Conservation (phyloP, 2,888 invertebrate genomes). For the Pseudococcus longispinus region DNA sequence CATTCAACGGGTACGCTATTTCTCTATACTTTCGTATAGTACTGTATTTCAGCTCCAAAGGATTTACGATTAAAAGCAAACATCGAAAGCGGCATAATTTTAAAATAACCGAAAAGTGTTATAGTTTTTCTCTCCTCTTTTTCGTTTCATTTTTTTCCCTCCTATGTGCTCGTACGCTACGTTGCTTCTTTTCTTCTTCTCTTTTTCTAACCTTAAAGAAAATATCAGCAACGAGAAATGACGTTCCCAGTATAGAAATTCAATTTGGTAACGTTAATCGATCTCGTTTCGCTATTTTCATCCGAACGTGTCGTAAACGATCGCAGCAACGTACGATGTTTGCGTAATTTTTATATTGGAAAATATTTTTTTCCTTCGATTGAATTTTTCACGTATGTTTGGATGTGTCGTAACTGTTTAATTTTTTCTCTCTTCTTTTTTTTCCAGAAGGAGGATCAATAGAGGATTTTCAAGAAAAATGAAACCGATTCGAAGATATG, state of each 20-base stretch:
- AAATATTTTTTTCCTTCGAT: conserved; percentile 12
- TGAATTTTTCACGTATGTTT: conserved; percentile 12
- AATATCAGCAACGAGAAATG: conserved; percentile 8
- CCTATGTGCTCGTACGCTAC: not conserved
- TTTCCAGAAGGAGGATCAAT: not conserved
- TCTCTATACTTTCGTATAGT: not conserved
- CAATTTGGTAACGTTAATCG: conserved; percentile 41
- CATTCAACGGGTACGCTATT: conserved; percentile 23
- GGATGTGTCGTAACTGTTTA: conserved; percentile 1
- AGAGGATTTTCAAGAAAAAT: not conserved
- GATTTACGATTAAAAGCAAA: conserved; percentile 46
- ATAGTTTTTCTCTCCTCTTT: not conserved
- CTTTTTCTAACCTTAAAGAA: conserved; percentile 26
- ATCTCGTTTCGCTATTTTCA: conserved; percentile 30
- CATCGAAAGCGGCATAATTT: conserved; percentile 41
- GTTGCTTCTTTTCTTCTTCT: not conserved
- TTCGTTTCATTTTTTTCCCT: not conserved
- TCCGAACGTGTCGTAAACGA: conserved; percentile 33
- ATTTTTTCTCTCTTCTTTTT: not conserved
- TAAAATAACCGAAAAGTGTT: conserved; percentile 43
- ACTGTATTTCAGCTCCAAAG: not conserved
- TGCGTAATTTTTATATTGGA: conserved; percentile 20
- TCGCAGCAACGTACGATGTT: conserved; percentile 6
- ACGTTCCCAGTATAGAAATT: conserved; percentile 30
- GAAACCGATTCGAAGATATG: not conserved